Evolutionary conservation across 23 tunicate species (phyloP), one percentile per base, ranked within the genome.

Genomic region (Halocynthia aurantium): DNA sequence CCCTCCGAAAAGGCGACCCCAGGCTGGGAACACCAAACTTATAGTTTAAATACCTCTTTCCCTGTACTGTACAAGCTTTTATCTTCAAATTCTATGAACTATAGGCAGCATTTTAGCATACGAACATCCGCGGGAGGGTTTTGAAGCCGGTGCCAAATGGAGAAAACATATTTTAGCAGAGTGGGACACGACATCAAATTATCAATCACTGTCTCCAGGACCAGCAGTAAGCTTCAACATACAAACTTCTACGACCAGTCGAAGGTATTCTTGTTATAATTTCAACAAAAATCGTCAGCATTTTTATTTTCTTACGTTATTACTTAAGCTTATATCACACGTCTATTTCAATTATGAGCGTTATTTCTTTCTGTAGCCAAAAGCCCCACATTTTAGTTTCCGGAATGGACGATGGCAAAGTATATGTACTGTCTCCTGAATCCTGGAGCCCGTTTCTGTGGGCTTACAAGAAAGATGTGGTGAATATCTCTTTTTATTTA

Each of bases 301-400:
- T 60, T n/a, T 57, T 31, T 31, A 4, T 31, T 31, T 31, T 1
- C 44, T 11, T 1, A 1, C 72, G 44, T 18, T 18, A 67, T 67
- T 21, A 1, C 13, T 67, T 67, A 15, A 0, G 44, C 4, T 31
- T 4, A 31, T 31, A 31, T 31, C 44, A 31, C 4, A 31, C 44
- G 4, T 4, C 17, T 5, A 22, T 22, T 72, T n/a, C 63, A 40
- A 50, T 72, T 40, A 51, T 2, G 51, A 40, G 1, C 20, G n/a
- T 72, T 5, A 13, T 13, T 52, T 13, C 51, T 72, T 40, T 18
- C 71, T 61, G 71, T 21, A 51, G 50, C 8, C 55, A 78, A 60
- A 91, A 91, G 40, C 97, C 97, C 52, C 90, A 85, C 54, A 85
- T 91, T 55, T 73, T 91, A 15, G 91, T 91, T 19, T 91, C 97